Evolutionary conservation across 1,140 invertebrate genomes (phyloP), one percentile per base, ranked within the genome.

Genomic region (Drosophila sp.): DNA sequence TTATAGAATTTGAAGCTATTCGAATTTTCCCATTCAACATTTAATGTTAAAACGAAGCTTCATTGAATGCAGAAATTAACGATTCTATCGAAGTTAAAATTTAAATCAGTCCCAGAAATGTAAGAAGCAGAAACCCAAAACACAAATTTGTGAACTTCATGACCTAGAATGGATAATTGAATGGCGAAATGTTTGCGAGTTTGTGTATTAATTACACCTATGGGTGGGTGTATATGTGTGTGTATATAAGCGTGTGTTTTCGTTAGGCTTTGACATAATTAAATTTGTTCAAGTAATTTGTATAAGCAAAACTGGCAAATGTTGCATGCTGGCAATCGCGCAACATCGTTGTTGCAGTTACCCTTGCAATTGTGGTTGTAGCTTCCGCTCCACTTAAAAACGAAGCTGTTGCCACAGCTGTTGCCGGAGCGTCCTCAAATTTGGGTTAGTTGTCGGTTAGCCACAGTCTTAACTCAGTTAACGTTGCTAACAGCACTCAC

Each of bases 331-430:
- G 21, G 21, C 21, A 21, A 21, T 21, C 4, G 21, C 1, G 21
- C 21, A 21, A 21, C 21, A 21, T 32, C 14, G 46, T 50, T 36
- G 51, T 36, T 9, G 63, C 51, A 61, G 18, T 7, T 18, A 8
- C 6, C 5, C 27, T n/a, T 57, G 51, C 27, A 36, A 41, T 41
- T 63, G 16, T 71, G 57, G 32, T 45, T 45, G 59, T 13, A 41
- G 61, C 67, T 80, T 80, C 78, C 78, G 78, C 78, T 80, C 78
- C 78, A 80, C 67, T 80, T 80, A 59, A 46, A 45, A 29, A 32
- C 62, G 70, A 73, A 78, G 76, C 36, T 57, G 53, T 36, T 62
- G 45, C 65, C 34, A 38, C 13, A 46, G 13, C n/a, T n/a, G n/a
- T n/a, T n/a, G n/a, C 36, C 14, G 45, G 56, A 56, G 32, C 25